Evolutionary conservation across 2,888 invertebrate genomes (phyloP), one percentile per base, ranked within the genome.

Genomic region (Kuschelorhynchus macadamiae): DNA sequence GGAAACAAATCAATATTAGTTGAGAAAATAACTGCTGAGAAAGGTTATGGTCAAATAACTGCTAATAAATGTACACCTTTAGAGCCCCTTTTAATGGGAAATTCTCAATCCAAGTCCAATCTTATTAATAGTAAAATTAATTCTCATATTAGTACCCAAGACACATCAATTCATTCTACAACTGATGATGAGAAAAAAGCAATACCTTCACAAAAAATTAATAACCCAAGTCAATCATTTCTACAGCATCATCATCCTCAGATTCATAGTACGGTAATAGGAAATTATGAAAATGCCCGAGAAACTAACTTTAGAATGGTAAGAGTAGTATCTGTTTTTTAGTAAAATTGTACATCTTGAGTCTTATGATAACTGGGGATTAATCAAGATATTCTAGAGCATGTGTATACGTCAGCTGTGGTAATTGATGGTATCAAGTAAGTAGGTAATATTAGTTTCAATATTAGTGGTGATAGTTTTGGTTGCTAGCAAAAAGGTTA

Each of bases 1-100:
- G 82, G 82, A 2, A 82, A 79, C 64, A 83, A 83, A 71, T 78
- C 80, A n/a, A 71, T 82, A 52, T 73, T 83, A 56, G 77, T 82
- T 5, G 83, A 83, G 67, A 81, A 78, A 65, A 5, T 25, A 41
- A 47, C 36, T 57, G 42, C 12, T 32, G 17, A 18, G 12, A 16
- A 36, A 32, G 2, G 42, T 3, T 30, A 11, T 12, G 5, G 11
- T 36, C 4, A 11, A 36, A 11, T n/a, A n/a, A 36, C 2, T 36
- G 12, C 36, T 11, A 36, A 36, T 36, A 36, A 36, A n/a, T 12
- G n/a, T 36, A n/a, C 11, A 9, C 36, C 25, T 25, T 25, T 25
- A 25, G 25, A 25, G 3, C 25, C 7, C 3, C 4, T 25, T n/a
- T n/a, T n/a, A n/a, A n/a, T n/a, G n/a, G n/a, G n/a, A n/a, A n/a